Evolutionary conservation across 2,113 vertebrate species (phyloP), one percentile per base, ranked within the genome.

Genomic region (Cyrtonyx montezumae): DNA sequence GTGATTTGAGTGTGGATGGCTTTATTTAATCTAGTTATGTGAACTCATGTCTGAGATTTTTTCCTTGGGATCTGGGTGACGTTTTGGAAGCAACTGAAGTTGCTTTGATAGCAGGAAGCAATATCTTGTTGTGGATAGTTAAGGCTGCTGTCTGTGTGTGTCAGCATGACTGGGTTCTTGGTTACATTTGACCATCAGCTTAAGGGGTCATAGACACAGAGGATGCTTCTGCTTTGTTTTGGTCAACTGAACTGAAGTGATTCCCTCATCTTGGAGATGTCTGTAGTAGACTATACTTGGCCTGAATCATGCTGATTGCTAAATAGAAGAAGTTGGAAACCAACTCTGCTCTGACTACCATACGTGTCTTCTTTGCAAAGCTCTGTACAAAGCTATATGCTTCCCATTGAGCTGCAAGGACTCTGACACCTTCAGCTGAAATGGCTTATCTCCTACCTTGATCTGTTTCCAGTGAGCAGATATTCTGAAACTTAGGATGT

Each of bases 391-490:
- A 49, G 34, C 62, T 87, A 9, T 46, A 37, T 28, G 68, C 42
- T 87, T 23, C 40, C 46, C 20, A 0, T 40, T 71, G 0, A 2
- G 48, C 70, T 65, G 37, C 67, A 56, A 58, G 48, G 32, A 6
- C 17, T 77, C 28, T 4, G 5, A 42, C 37, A 45, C 30, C 40
- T 91, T 43, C 65, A 26, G 7, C 2, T 66, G 4, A 14, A 34
- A 21, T 21, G 40, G 32, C 79, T 88, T 86, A 42, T 53, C 79
- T 88, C 63, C 53, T 85, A 68, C 67, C 75, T n/a, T 51, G 48
- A 43, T 87, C 48, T 62, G 0, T 71, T 69, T 87, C 71, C 42
- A 76, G 67, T 53, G 7, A 37, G 67, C 62, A 45, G 26, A 65
- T 78, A 51, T 87, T 84, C 19, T 73, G 67, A 77, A 71, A 18